A percentile compares a stretch with the other conserved stretches of the same genome.
These are phyloP conservation scores for Tanytarsus gracilentus DNA, from an alignment of 2,888 invertebrate species.

Conservation along the genomic window DNA sequence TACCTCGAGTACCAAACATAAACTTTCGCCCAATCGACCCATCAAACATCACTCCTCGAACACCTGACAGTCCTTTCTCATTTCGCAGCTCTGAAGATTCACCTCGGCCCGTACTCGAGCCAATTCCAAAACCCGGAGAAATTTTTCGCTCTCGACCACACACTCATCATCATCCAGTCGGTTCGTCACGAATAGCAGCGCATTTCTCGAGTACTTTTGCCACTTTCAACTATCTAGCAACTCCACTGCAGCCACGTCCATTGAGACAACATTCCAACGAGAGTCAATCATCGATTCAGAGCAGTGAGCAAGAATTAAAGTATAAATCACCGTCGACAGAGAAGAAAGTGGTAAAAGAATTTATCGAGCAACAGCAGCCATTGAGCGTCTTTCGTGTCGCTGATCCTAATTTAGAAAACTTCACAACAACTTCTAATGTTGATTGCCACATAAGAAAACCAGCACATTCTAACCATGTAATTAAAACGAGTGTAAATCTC, in stretches of 20 bases:
- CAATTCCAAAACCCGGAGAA: conserved; percentile 27
- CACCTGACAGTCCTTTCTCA: conserved; percentile 33
- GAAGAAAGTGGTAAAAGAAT: conserved; percentile 12
- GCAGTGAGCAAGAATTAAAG: conserved; percentile 35
- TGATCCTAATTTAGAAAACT: conserved; percentile 20
- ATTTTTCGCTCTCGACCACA: neutral
- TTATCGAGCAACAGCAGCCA: conserved; percentile 16
- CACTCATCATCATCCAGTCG: neutral
- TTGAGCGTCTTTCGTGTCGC: conserved; percentile 21
- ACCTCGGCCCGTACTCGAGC: conserved; percentile 26
- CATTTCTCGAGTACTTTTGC: neutral
- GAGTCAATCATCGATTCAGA: conserved; percentile 43
- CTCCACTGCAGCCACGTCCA: neutral
- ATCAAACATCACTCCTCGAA: conserved; percentile 27
- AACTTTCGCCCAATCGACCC: conserved; percentile 31
- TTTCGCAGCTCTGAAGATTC: conserved; percentile 30
- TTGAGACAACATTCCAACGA: conserved; percentile 42
- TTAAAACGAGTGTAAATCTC: conserved; percentile 29
- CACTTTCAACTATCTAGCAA: conserved; percentile 17
- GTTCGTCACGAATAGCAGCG: neutral
- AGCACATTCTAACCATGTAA: conserved; percentile 12
- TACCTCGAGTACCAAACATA: conserved; percentile 26
- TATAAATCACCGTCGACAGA: neutral
- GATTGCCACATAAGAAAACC: too few relatives aligned
- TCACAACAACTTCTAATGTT: neutral